Conservation (phyloP, 1,140 invertebrate genomes). For the Rhyzopertha dominica region DNA sequence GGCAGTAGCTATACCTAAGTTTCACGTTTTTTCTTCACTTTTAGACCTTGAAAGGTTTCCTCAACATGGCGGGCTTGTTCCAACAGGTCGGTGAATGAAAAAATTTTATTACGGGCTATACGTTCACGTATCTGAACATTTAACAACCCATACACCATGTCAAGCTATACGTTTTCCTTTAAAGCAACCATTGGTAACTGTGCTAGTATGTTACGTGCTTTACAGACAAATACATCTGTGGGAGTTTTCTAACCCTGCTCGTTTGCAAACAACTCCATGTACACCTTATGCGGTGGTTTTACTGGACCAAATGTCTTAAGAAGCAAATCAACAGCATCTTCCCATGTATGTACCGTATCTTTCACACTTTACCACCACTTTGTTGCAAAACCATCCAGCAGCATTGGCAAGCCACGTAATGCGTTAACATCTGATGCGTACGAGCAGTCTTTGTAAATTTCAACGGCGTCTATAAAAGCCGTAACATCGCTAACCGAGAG, state of each 20-base stretch:
- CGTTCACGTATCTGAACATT: neutral
- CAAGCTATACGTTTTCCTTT: neutral
- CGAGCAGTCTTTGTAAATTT: conserved; percentile 22
- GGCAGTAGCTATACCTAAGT: neutral
- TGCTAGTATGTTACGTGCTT: neutral
- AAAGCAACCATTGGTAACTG: neutral
- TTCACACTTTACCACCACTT: no score
- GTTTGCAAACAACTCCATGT: neutral
- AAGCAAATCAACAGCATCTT: neutral
- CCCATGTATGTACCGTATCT: neutral
- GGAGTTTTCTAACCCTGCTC: neutral
- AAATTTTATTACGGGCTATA: no score
- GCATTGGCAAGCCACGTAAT: no score
- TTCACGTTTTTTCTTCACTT: neutral
- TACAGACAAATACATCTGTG: neutral
- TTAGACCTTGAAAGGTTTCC: neutral
- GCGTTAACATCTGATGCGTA: conserved; percentile 42
- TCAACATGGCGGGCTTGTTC: neutral
- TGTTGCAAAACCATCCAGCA: no score
- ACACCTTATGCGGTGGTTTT: neutral
- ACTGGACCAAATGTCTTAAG: neutral
- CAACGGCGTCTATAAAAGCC: conserved; percentile 22
- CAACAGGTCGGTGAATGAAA: neutral
- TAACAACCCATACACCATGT: conserved; percentile 3
- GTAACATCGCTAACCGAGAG: conserved; percentile 16